These are phyloP conservation scores for Grammomys surdaster DNA, from an alignment of 2,113 vertebrate genomes.

Conservation along the genomic window DNA sequence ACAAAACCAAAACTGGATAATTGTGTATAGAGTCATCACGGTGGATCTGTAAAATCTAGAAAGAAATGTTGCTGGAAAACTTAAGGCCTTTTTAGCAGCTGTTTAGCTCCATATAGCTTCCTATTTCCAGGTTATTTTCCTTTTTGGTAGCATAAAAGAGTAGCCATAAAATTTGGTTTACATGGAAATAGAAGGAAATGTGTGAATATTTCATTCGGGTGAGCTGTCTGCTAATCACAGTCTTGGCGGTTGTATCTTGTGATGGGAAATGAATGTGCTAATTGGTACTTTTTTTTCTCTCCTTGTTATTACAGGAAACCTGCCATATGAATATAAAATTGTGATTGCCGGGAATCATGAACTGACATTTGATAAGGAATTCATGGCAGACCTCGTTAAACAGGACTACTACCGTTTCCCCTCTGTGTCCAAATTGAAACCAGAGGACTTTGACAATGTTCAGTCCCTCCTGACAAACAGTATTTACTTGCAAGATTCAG, in stretches of 20 bases:
- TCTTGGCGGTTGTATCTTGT: slow-evolving; percentile 62
- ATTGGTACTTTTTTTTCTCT: slow-evolving; percentile 82
- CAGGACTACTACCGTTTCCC: slow-evolving; percentile 99
- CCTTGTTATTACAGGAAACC: slow-evolving; percentile 92
- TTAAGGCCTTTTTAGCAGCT: neutral
- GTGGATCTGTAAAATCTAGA: slow-evolving; percentile 8
- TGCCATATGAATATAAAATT: slow-evolving; percentile 99
- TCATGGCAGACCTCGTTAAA: slow-evolving; percentile 99
- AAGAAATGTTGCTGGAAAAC: slow-evolving; percentile 38
- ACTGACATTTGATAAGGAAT: slow-evolving; percentile 99
- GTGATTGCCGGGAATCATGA: slow-evolving; percentile 99
- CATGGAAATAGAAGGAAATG: slow-evolving; percentile 55
- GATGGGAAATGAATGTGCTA: slow-evolving; percentile 85
- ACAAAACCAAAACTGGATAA: neutral
- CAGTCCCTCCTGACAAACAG: slow-evolving; percentile 99
- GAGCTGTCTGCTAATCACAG: slow-evolving; percentile 76
- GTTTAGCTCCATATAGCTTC: slow-evolving; percentile 20
- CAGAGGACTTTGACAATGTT: slow-evolving; percentile 99
- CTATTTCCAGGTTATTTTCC: slow-evolving; percentile 43
- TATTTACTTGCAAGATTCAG: slow-evolving; percentile 99
- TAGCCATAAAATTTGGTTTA: slow-evolving; percentile 64
- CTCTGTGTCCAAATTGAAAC: slow-evolving; percentile 99
- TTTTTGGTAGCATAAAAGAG: slow-evolving; percentile 66
- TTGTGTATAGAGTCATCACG: neutral
- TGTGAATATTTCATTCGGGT: slow-evolving; percentile 62